Conservation (phyloP, 2,797 vertebrate genomes). For the Gephyroberyx darwinii region DNA sequence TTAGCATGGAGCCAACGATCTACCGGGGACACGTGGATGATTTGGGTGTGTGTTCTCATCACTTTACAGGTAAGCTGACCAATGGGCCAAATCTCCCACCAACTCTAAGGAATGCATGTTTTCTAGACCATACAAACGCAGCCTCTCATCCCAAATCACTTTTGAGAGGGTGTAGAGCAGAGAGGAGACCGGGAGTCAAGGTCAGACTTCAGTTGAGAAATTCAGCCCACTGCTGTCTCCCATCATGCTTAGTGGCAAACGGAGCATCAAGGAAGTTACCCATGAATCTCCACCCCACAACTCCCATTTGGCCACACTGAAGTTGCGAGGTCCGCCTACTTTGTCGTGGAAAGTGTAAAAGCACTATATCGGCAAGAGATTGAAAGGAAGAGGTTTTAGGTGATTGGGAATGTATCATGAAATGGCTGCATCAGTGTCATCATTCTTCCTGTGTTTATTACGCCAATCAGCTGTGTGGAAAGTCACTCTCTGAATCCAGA, state of each 20-base stretch:
- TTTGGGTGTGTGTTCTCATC: too few species aligned
- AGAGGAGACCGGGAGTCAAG: conserved; percentile 65
- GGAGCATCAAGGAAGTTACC: conserved; percentile 79
- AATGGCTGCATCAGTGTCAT: background rate
- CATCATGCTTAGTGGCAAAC: conserved; percentile 75
- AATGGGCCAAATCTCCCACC: too few species aligned
- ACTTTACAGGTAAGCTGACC: too few species aligned
- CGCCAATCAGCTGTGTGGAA: background rate
- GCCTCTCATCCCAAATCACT: conserved; percentile 12
- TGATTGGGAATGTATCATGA: background rate
- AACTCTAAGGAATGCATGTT: background rate
- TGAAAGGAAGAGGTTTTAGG: conserved; percentile 24
- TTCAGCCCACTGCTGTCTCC: conserved; percentile 47
- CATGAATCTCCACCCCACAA: conserved; percentile 86
- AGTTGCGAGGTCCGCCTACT: conserved; percentile 82
- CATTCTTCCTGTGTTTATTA: too few species aligned
- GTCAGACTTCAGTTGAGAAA: conserved; percentile 63
- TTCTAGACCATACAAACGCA: conserved; percentile 25
- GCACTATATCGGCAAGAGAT: conserved; percentile 70
- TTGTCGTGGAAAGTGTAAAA: conserved; percentile 80
- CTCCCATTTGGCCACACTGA: conserved; percentile 85
- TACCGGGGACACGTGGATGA: too few species aligned
- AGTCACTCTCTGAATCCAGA: background rate
- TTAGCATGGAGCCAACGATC: too few species aligned
- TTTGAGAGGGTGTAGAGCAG: conserved; percentile 25